Evolutionary conservation across 1,140 invertebrate species (phyloP).

Genomic region (Zaprionus ornatus): DNA sequence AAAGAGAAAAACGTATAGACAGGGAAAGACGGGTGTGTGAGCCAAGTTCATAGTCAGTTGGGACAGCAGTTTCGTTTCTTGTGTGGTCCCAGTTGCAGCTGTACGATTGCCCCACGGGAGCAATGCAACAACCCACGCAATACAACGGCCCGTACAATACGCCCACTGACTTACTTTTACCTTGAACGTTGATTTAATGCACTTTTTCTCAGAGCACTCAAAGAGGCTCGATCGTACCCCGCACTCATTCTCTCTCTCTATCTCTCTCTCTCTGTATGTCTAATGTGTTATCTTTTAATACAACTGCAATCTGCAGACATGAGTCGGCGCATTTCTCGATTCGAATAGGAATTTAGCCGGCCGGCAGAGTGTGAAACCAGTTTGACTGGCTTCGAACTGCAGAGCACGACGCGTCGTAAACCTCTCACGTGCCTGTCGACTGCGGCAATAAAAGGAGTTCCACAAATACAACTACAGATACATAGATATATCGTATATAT

Average conservation of each 20-base stretch:
- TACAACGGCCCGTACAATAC: background rate
- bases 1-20: background rate
- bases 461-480: slow-evolving; percentile 16
- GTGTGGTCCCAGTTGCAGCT: slow-evolving; percentile 37
- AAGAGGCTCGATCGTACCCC: slow-evolving; percentile 2
- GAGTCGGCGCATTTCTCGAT: slow-evolving; percentile 37
- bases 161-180: slow-evolving; percentile 51
- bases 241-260: background rate
- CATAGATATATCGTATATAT: background rate
- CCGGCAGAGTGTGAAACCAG: slow-evolving; percentile 43
- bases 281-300: slow-evolving; percentile 54
- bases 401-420: slow-evolving; percentile 28
- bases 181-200: slow-evolving; percentile 46
- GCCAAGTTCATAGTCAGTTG: slow-evolving; percentile 29
- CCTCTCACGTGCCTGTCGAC: slow-evolving; percentile 26
- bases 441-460: slow-evolving; percentile 43
- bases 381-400: slow-evolving; percentile 30
- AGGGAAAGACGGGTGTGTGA: background rate
- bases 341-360: slow-evolving; percentile 39
- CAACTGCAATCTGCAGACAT: slow-evolving; percentile 52
- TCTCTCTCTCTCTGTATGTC: slow-evolving; percentile 6
- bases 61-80: slow-evolving; percentile 41
- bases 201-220: slow-evolving; percentile 36
- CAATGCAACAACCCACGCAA: slow-evolving; percentile 27
- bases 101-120: slow-evolving; percentile 18